These are phyloP conservation scores for Corvus cornix DNA, from an alignment of 2,113 vertebrate species.

Conservation along the genomic window DNA sequence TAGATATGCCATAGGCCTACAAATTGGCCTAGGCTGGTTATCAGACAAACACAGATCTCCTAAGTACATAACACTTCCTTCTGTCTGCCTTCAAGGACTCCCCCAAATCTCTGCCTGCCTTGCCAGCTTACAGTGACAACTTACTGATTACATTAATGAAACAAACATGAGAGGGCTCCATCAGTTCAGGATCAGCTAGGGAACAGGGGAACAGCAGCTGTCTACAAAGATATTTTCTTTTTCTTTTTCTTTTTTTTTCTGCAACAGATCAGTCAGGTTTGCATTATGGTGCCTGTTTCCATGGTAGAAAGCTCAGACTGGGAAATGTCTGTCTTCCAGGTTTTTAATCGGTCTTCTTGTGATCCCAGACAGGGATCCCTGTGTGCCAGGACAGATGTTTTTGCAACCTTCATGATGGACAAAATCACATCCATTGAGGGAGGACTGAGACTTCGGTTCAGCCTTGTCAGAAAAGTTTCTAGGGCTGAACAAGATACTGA, in stretches of 20 bases:
- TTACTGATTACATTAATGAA: neutral
- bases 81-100: neutral
- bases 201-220: neutral
- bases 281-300: neutral
- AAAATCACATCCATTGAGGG: neutral
- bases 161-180: neutral
- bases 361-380: neutral
- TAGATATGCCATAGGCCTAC: neutral
- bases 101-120: neutral
- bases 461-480: neutral
- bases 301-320: neutral
- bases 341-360: neutral
- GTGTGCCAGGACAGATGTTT: neutral
- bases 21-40: neutral
- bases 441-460: neutral
- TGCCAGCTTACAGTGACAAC: neutral
- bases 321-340: neutral
- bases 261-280: neutral
- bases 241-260: neutral
- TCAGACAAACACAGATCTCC: slow-evolving; percentile 3
- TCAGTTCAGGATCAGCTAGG: neutral
- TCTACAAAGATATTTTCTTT: neutral
- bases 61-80: neutral
- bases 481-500: neutral
- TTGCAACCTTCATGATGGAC: neutral